phyloP scores from a whole-genome alignment of 2,888 invertebrate species.

The Diarsia dahlii region DNA sequence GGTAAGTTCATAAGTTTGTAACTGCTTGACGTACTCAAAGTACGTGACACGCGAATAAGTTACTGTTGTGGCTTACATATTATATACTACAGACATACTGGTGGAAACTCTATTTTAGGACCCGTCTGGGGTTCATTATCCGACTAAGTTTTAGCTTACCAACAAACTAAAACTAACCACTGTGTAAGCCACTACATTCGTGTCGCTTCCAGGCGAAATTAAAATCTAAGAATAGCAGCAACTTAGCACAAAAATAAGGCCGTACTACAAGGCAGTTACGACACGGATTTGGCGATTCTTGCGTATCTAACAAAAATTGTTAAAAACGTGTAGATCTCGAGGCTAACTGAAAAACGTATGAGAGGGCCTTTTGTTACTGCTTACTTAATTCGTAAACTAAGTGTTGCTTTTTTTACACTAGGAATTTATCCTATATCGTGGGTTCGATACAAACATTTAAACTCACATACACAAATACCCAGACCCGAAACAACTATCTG shows the following conservation, averaged over 20 bases:
- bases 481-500: too few species aligned
- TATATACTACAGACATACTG: background rate
- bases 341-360: background rate
- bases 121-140: background rate
- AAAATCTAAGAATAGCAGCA: background rate
- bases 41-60: background rate
- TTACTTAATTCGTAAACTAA: background rate
- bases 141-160: background rate
- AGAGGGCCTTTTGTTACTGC: background rate
- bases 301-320: too few species aligned
- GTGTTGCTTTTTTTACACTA: background rate
- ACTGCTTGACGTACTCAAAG: background rate
- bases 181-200: background rate
- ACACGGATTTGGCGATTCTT: too few species aligned
- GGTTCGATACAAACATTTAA: too few species aligned
- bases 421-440: too few species aligned
- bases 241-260: background rate
- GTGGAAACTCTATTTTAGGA: slow-evolving; percentile 1
- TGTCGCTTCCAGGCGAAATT: background rate
- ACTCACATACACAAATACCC: too few species aligned
- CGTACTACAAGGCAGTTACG: background rate
- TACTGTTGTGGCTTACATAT: background rate
- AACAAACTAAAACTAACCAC: background rate
- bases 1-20: background rate
- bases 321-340: background rate